These are phyloP conservation scores for Sebastes steindachneri DNA, from an alignment of 2,797 vertebrate genomes.

Conservation along the genomic window DNA sequence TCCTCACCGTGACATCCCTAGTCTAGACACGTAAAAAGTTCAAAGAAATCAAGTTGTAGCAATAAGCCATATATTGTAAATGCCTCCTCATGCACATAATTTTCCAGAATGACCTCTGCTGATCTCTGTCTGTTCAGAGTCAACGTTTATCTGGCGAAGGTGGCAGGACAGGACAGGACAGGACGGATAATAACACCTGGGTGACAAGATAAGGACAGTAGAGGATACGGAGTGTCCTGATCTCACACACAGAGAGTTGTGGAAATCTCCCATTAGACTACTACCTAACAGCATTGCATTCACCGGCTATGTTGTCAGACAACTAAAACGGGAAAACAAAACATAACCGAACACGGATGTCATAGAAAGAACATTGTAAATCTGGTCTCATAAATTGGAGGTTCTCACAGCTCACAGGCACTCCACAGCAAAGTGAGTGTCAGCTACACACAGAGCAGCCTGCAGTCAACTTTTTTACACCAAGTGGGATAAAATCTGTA, in stretches of 20 bases:
- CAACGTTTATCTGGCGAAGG: constrained; percentile 24
- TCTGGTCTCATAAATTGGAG: not conserved
- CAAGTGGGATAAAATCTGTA: not conserved
- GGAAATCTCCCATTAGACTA: not conserved
- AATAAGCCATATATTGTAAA: not conserved
- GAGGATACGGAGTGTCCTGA: constrained; percentile 2
- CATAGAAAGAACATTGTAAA: not conserved
- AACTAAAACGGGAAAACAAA: not conserved
- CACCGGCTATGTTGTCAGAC: not conserved
- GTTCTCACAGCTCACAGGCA: not conserved
- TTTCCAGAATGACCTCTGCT: constrained; percentile 8
- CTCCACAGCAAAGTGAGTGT: not conserved
- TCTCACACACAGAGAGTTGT: not conserved
- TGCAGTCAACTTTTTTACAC: not conserved
- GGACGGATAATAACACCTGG: constrained; percentile 17
- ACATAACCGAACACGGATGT: not conserved
- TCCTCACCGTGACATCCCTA: too few species aligned
- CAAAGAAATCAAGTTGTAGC: not conserved
- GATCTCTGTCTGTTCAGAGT: constrained; percentile 8
- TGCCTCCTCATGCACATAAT: not conserved
- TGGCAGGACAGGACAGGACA: constrained; percentile 16
- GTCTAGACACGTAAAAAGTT: not conserved
- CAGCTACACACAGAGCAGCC: not conserved
- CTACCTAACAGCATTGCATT: not conserved
- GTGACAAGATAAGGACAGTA: constrained; percentile 40